A percentile compares a stretch with the other conserved stretches of the same genome.
These are phyloP conservation scores for Phasianus colchicus DNA, from an alignment of 2,113 vertebrate species.

Conservation along the genomic window DNA sequence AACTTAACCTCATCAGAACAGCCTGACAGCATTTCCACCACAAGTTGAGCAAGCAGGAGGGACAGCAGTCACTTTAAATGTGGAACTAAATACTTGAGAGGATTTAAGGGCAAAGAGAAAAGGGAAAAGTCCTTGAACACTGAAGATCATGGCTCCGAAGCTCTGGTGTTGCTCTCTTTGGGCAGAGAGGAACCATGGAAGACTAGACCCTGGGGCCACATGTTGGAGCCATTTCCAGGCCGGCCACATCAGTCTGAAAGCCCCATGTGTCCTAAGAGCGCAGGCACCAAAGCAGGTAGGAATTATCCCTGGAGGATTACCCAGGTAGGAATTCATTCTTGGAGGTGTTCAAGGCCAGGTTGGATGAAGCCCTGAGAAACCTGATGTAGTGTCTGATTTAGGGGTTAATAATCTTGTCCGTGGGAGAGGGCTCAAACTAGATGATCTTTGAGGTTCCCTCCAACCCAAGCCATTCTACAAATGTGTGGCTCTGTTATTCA, in stretches of 20 bases:
- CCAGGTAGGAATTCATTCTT: too few species aligned
- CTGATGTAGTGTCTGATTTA: too few species aligned
- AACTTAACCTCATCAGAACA: neutral
- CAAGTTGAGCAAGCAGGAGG: neutral
- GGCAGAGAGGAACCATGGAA: accelerated
- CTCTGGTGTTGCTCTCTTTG: neutral
- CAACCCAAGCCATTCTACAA: too few species aligned
- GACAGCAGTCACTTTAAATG: neutral
- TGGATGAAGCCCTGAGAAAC: too few species aligned
- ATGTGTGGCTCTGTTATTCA: neutral
- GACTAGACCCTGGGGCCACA: neutral
- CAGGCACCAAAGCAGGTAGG: neutral
- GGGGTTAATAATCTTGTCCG: too few species aligned
- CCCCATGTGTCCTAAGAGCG: neutral
- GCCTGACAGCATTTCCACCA: neutral
- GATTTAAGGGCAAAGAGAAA: neutral
- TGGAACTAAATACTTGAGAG: neutral
- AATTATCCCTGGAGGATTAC: neutral
- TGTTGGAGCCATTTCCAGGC: neutral
- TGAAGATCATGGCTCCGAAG: neutral
- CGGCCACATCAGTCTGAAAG: neutral
- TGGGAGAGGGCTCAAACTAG: too few species aligned
- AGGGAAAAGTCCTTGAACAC: neutral
- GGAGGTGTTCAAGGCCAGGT: too few species aligned
- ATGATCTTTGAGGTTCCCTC: too few species aligned